Evolutionary conservation across 2,113 vertebrate species (phyloP).

Genomic region (Macaca nemestrina): DNA sequence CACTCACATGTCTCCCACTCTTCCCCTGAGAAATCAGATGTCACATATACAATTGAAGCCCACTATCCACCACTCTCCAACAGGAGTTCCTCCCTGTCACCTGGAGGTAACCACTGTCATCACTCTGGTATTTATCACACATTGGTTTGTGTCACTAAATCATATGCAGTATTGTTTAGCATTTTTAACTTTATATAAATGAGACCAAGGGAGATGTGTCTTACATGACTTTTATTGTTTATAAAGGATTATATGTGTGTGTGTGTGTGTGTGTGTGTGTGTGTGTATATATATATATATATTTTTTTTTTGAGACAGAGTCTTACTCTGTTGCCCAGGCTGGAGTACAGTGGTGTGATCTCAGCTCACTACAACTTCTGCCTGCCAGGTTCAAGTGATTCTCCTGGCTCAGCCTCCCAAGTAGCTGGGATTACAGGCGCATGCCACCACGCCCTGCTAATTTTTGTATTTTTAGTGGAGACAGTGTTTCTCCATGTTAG

Average conservation of each 20-base stretch:
- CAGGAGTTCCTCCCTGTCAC: background rate
- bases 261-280: no score
- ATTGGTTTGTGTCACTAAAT: background rate
- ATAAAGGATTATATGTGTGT: background rate
- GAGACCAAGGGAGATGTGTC: background rate
- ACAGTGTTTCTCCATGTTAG: no score
- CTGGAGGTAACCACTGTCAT: background rate
- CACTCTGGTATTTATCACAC: background rate
- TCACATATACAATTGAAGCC: background rate
- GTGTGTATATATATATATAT: fast-evolving
- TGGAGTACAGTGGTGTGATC: no score
- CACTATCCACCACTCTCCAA: fast-evolving
- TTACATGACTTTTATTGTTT: background rate
- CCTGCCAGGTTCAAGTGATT: no score
- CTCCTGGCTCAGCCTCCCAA: no score
- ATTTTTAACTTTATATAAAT: background rate
- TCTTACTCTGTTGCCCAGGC: no score
- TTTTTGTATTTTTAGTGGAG: no score
- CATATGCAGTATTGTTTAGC: background rate
- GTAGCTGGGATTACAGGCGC: no score
- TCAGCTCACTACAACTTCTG: no score
- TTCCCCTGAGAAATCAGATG: background rate
- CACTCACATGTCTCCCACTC: background rate
- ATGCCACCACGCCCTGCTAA: no score
- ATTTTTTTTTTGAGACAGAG: no score